phyloP scores from a whole-genome alignment of 1,140 invertebrate genomes.

The Drosophila nikananu region DNA sequence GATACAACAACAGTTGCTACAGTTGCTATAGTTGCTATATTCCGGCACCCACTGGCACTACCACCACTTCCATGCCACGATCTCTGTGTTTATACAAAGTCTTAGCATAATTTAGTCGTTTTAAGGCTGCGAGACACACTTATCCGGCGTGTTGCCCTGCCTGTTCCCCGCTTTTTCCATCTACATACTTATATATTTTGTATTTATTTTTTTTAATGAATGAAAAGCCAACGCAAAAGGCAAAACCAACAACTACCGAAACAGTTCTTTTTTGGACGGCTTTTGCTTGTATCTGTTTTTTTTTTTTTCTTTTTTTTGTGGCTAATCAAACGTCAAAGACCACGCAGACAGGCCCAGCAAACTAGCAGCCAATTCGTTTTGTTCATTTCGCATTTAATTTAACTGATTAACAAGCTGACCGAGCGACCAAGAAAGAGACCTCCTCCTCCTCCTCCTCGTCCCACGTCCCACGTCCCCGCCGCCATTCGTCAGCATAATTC shows the following conservation, averaged over 20 bases:
- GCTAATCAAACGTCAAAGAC: slow-evolving; percentile 72
- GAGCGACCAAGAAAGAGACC: background rate
- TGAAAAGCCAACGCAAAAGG: slow-evolving; percentile 59
- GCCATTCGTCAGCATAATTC: slow-evolving; percentile 82
- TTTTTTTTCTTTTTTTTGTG: slow-evolving; percentile 4
- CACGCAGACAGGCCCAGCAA: slow-evolving; percentile 55
- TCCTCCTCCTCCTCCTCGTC: background rate
- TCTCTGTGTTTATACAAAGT: slow-evolving; percentile 64
- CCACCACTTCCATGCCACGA: slow-evolving; percentile 11
- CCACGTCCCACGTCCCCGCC: slow-evolving; percentile 34
- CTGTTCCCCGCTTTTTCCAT: slow-evolving; percentile 11
- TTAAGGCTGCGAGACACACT: slow-evolving; percentile 36
- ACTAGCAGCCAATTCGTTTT: slow-evolving; percentile 75
- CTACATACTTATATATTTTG: background rate
- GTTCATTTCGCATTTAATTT: slow-evolving; percentile 83
- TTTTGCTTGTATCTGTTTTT: slow-evolving; percentile 9
- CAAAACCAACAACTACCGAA: slow-evolving; percentile 30
- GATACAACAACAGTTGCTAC: no score
- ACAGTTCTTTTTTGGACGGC: slow-evolving; percentile 39
- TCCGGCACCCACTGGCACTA: slow-evolving; percentile 11
- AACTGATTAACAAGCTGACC: slow-evolving; percentile 77
- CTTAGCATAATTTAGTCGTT: slow-evolving; percentile 70
- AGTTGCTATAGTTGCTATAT: background rate
- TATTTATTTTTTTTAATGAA: slow-evolving; percentile 65
- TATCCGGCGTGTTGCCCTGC: slow-evolving; percentile 10